These are phyloP conservation scores for Drymodes brunneopygia DNA, from an alignment of 2,113 vertebrate genomes.

Conservation along the genomic window DNA sequence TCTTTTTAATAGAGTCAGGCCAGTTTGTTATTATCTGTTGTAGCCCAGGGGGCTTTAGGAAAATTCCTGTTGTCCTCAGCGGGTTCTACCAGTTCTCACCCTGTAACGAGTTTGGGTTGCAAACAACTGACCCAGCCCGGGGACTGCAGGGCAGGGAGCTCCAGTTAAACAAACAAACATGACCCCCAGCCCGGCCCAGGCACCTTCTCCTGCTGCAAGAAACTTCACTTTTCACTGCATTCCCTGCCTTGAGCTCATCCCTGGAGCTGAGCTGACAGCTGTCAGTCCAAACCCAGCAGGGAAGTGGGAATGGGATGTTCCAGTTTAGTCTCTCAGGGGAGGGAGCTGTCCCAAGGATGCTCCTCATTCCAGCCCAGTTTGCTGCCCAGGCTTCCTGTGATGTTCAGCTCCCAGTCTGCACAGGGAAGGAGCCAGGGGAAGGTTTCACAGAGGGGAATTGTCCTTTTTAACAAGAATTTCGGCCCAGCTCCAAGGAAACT, in stretches of 20 bases:
- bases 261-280: not conserved
- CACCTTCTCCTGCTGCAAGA: not conserved
- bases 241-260: not conserved
- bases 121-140: conserved; percentile 56
- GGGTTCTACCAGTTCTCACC: conserved; percentile 70
- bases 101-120: conserved; percentile 48
- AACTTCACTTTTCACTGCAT: not conserved
- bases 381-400: not conserved
- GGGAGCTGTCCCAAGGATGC: not conserved
- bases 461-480: not conserved
- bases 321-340: accelerated
- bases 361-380: not conserved
- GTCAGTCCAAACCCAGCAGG: not conserved
- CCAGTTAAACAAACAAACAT: conserved; percentile 33
- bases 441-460: not conserved
- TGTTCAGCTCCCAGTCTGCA: not conserved
- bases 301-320: accelerated
- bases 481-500: not conserved
- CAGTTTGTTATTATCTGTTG: conserved; percentile 42
- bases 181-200: not conserved
- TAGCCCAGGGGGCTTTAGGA: conserved; percentile 61
- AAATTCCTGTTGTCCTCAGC: conserved; percentile 60
- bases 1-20: not conserved
- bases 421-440: not conserved
- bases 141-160: conserved; percentile 27